These are phyloP conservation scores for Drosophila seclusa DNA, from an alignment of 2,888 invertebrate genomes.

Conservation along the genomic window DNA sequence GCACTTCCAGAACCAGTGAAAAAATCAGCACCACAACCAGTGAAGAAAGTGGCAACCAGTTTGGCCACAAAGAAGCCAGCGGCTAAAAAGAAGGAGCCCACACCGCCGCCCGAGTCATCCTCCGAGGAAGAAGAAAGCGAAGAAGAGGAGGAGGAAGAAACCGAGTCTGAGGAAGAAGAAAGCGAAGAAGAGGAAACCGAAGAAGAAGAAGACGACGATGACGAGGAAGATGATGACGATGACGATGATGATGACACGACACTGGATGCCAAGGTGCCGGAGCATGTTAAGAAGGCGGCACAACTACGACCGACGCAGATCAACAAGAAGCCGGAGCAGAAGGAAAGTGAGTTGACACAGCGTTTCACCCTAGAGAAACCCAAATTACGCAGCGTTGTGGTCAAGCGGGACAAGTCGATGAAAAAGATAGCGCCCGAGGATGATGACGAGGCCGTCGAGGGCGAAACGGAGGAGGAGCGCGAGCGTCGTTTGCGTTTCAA, in stretches of 20 bases:
- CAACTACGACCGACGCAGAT: constrained; percentile 71
- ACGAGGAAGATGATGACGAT: constrained; percentile 72
- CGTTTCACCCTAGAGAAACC: constrained; percentile 84
- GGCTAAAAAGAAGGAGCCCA: constrained; percentile 82
- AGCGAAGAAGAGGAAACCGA: constrained; percentile 59
- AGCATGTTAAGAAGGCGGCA: constrained; percentile 69
- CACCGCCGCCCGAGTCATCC: constrained; percentile 77
- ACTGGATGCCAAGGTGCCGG: constrained; percentile 68
- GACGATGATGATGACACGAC: constrained; percentile 63
- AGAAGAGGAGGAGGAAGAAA: constrained; percentile 67
- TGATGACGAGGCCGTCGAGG: constrained; percentile 81
- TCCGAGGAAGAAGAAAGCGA: constrained; percentile 69
- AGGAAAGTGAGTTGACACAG: constrained; percentile 83
- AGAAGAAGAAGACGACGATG: constrained; percentile 68
- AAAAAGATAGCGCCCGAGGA: constrained; percentile 82
- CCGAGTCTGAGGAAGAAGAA: constrained; percentile 66
- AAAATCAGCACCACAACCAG: constrained; percentile 54
- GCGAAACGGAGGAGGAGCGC: constrained; percentile 83
- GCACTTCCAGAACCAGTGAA: constrained; percentile 50
- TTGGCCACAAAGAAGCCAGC: constrained; percentile 53
- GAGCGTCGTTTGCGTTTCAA: constrained; percentile 83
- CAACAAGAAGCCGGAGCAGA: constrained; percentile 71
- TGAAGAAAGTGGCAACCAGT: constrained; percentile 48
- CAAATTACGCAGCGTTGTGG: constrained; percentile 82
- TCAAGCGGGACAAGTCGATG: constrained; percentile 83